phyloP scores from a whole-genome alignment of 2,797 vertebrate species.

The Aplochiton taeniatus region DNA sequence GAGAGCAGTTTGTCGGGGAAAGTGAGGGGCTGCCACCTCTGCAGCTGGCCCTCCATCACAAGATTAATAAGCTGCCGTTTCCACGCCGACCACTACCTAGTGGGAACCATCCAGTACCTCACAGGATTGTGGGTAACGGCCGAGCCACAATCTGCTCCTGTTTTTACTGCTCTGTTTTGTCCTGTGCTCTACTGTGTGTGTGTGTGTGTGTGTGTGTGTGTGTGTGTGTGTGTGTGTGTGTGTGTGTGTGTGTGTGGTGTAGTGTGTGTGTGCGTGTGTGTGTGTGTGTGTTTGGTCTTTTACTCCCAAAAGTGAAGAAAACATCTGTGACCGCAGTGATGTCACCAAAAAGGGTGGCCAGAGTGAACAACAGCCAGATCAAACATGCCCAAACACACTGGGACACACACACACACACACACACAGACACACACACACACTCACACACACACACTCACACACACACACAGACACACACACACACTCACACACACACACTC shows the following conservation, averaged over 20 bases:
- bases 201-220: conserved; percentile 10
- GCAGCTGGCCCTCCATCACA: conserved; percentile 99
- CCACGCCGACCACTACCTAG: conserved; percentile 99
- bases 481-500: conserved; percentile 71
- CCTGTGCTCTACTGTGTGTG: conserved; percentile 53
- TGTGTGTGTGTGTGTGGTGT: conserved; percentile 1
- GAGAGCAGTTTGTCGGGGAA: conserved; percentile 85
- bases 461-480: conserved; percentile 18
- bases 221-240: not conserved
- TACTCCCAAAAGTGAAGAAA: conserved; percentile 77
- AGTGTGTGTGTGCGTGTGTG: not conserved
- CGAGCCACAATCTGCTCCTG: conserved; percentile 92
- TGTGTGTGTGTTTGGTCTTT: conserved; percentile 3
- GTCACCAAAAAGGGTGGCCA: conserved; percentile 82
- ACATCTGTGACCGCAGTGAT: conserved; percentile 92
- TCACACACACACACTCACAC: no score
- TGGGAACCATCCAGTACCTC: conserved; percentile 96
- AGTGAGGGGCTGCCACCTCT: conserved; percentile 88
- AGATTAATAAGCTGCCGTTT: conserved; percentile 99
- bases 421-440: no score
- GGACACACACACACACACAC: conserved; percentile 57
- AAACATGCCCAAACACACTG: conserved; percentile 63
- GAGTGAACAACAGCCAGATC: conserved; percentile 8
- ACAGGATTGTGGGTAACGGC: conserved; percentile 94
- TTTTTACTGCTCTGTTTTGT: conserved; percentile 88